These are phyloP conservation scores for Habroteleia sp. DNA, from an alignment of 2,888 invertebrate species.

Conservation along the genomic window DNA sequence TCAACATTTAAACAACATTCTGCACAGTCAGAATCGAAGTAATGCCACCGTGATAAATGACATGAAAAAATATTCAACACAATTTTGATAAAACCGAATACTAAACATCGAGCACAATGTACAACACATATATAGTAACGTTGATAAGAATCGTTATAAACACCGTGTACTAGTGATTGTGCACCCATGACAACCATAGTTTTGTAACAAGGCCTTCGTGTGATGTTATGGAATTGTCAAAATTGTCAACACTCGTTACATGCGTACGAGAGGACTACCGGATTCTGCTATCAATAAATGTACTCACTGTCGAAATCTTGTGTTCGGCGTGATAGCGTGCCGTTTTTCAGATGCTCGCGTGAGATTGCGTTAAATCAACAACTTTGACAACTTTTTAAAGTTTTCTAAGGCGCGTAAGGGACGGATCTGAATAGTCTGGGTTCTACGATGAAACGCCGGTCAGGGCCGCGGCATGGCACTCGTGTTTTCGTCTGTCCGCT, in stretches of 20 bases:
- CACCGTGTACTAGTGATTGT: not conserved
- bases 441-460: constrained; percentile 66
- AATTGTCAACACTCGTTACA: not conserved
- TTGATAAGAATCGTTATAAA: not conserved
- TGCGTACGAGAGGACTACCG: not conserved
- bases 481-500: constrained; percentile 47
- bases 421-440: constrained; percentile 59
- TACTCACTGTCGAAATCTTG: constrained; percentile 43
- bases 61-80: too few relatives aligned
- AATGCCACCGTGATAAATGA: too few relatives aligned
- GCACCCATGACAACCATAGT: not conserved
- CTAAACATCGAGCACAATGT: not conserved
- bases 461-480: constrained; percentile 66
- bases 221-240: not conserved
- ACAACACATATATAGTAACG: not conserved
- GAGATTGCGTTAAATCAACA: constrained; percentile 18
- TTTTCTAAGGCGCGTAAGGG: constrained; percentile 44
- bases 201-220: not conserved
- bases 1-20: not conserved
- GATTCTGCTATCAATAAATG: constrained; percentile 8
- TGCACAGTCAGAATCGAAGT: not conserved
- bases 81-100: too few relatives aligned
- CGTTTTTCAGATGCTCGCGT: constrained; percentile 22
- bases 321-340: constrained; percentile 18
- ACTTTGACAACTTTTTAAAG: constrained; percentile 19